Base-by-base conservation (phyloP, 2,888 invertebrate genomes). In the Gisinianus flammeolus region DNA sequence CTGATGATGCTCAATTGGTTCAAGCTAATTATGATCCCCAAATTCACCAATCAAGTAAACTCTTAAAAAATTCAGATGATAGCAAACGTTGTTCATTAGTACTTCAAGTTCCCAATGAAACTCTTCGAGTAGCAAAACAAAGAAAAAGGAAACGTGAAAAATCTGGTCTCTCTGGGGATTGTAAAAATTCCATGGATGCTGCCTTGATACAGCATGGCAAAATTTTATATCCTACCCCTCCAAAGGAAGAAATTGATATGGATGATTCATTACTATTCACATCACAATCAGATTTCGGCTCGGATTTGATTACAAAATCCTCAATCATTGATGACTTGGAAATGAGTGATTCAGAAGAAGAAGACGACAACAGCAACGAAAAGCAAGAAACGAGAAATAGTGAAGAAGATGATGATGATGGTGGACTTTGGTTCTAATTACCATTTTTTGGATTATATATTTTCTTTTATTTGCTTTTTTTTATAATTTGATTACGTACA, bases 21-120 rank as follows among this genome's bases (percentile, higher is more conserved):
- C 97, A 96, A 87, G 93, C 97, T 0, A 97, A 93, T 85, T 94
- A 97, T 83, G 97, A 97, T 19, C 97, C 96, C 0, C 97, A 97
- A 88, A 92, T 97, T 0, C 96, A 94, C 75, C 88, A 97, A 44
- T 94, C 96, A 19, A 92, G 95, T 70, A 94, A 94, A 87, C 88
- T 97, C 16, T 89, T 97, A 8, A 95, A 95, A 89, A 94, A 95
- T 83, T 94, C 94, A 0, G 97, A 97, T 85, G 93, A 94, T 85
- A 90, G 95, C 81, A 93, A 93, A 85, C 91, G 94, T 0, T 92
- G 94, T 72, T 91, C 93, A 0, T 87, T 95, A 75, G 88, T 93
- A 80, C 89, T 92, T 80, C 96, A 91, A 89, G 93, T 91, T 82
- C 95, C 94, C 0, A 93, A 92, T 85, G 93, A 91, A 86, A 92